Conservation (phyloP, 2,797 vertebrate species). For the Gallinago nigripennis region DNA sequence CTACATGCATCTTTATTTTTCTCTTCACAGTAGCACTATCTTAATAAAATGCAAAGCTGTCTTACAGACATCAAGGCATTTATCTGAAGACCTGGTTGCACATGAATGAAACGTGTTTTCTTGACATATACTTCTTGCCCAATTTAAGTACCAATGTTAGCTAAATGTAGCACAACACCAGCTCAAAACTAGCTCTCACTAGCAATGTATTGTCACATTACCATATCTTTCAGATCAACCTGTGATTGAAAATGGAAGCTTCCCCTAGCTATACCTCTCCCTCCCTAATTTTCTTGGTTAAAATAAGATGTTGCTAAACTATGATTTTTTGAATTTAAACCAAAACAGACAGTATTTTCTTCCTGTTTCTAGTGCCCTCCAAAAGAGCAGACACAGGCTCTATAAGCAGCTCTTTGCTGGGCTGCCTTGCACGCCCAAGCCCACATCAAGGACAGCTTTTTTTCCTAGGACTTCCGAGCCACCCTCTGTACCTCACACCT, state of each 20-base stretch:
- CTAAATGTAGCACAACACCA: background rate
- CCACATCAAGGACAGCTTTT: background rate
- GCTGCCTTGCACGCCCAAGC: background rate
- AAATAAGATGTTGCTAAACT: background rate
- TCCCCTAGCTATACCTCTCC: background rate
- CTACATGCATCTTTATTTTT: background rate
- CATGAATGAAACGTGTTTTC: background rate
- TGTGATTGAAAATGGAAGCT: background rate
- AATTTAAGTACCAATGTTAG: background rate
- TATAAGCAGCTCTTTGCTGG: background rate
- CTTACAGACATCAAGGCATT: accelerated
- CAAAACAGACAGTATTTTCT: background rate
- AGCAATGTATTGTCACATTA: background rate
- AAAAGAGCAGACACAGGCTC: accelerated
- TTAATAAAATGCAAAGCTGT: background rate
- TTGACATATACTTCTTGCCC: background rate
- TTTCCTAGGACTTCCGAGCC: background rate
- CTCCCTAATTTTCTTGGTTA: background rate
- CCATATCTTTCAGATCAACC: background rate
- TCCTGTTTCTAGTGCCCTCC: background rate
- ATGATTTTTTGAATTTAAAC: background rate
- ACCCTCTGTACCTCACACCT: background rate
- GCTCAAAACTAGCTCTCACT: background rate
- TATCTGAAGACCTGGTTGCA: background rate
- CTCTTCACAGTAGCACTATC: background rate